phyloP scores from a whole-genome alignment of 1,140 invertebrate species.

The Myzus persicae region DNA sequence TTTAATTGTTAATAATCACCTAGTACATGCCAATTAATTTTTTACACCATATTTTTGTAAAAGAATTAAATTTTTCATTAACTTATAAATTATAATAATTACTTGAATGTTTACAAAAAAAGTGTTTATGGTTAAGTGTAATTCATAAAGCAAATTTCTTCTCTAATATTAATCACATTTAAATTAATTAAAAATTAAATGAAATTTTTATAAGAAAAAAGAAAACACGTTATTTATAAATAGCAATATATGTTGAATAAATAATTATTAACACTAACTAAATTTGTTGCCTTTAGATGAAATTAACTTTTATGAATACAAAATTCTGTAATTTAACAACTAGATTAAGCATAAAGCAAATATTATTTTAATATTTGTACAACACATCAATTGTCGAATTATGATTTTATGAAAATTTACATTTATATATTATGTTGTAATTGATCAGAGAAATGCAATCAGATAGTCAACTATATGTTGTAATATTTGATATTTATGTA shows the following conservation, averaged over 20 bases:
- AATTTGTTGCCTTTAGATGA: neutral
- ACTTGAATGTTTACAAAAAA: neutral
- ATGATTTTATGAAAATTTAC: too few species aligned
- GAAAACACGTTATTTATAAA: neutral
- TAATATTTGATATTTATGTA: neutral
- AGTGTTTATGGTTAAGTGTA: neutral
- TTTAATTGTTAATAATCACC: neutral
- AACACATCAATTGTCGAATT: neutral
- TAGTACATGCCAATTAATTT: neutral
- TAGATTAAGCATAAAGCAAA: neutral
- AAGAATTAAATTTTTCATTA: neutral
- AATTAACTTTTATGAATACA: too few species aligned
- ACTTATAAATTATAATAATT: neutral
- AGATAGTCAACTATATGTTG: neutral
- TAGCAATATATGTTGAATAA: neutral
- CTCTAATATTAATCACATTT: neutral
- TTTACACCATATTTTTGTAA: neutral
- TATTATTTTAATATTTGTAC: neutral
- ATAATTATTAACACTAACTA: neutral
- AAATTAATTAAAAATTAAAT: neutral
- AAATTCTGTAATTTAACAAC: neutral
- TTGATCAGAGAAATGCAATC: neutral
- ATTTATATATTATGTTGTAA: too few species aligned
- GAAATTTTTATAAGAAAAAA: neutral
- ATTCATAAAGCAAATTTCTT: neutral